Conservation (phyloP, 1,140 invertebrate genomes). For the Zaprionus kolodkinae region DNA sequence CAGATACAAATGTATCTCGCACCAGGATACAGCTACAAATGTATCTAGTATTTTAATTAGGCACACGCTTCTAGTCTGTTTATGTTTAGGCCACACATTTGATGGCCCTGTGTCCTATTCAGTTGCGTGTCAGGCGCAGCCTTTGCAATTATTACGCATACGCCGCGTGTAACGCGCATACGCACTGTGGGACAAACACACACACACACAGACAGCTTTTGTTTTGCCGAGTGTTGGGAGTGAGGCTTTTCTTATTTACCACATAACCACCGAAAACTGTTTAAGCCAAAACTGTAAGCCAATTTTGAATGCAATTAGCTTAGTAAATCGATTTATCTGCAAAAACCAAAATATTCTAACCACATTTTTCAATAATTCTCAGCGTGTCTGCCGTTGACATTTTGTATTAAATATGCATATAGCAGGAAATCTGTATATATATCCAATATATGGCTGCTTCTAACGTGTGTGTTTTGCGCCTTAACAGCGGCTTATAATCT, state of each 20-base stretch:
- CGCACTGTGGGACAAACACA: background rate
- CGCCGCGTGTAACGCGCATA: constrained; percentile 5
- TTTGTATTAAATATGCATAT: constrained; percentile 13
- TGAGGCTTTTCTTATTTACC: background rate
- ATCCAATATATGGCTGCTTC: background rate
- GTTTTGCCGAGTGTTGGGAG: background rate
- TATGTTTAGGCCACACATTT: background rate
- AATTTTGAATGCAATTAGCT: constrained; percentile 41
- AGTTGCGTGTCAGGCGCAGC: constrained; percentile 19
- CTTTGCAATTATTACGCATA: constrained; percentile 14
- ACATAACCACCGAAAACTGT: constrained; percentile 17
- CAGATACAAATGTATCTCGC: background rate
- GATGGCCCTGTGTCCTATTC: background rate
- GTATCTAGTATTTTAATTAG: constrained; percentile 50
- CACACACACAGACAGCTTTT: background rate
- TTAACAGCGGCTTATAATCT: background rate
- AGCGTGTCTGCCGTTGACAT: constrained; percentile 8
- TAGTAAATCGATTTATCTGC: constrained; percentile 24
- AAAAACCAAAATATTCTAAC: background rate
- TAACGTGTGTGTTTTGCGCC: background rate
- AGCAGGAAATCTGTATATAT: background rate
- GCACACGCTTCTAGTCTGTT: constrained; percentile 12
- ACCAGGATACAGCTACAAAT: constrained; percentile 9
- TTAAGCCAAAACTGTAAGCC: constrained; percentile 18
- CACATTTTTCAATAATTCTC: constrained; percentile 14